Base-by-base conservation (phyloP, 2,888 invertebrate species). In the Therioaphis trifolii region DNA sequence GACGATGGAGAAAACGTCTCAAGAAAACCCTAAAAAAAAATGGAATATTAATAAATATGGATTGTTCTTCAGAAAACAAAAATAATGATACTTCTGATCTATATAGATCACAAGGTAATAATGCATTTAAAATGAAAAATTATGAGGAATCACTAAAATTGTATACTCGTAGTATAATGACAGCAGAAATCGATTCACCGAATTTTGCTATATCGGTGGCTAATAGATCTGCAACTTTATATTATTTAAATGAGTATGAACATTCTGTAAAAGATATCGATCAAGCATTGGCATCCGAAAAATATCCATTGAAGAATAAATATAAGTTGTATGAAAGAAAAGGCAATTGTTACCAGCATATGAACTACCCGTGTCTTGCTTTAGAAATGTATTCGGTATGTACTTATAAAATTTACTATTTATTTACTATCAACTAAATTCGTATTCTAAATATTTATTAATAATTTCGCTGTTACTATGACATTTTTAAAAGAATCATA, bases 221-320 rank as follows among this genome's bases (percentile, higher is more conserved):
- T 0, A 94, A 94, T 87, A 90, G 94, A 87, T 93, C 94, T 9
- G 93, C 93, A 24, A 91, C 92, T 12, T 89, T 92, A 68, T 90
- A 92, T 86, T 90, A 91, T 86, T 87, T 93, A 87, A 90, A 90
- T 84, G 90, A 90, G 86, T 93, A 90, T 88, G 87, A 92, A 89
- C 93, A 92, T 88, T 92, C 93, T 86, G 87, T 94, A 40, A 88
- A 89, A 85, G 94, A 94, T 88, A 91, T 93, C 40, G 89, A 91
- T 24, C 87, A 91, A 79, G 93, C 93, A 0, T 88, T 93, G 18
- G 88, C 90, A 52, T 89, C 35, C 40, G 43, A 90, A 85, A 91
- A 91, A 14, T 94, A 94, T 87, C 93, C 94, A 0, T 87, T 88
- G 49, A 91, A 91, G 82, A 89, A 92, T 77, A 89, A 89, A 55